Percentiles rank a stretch among this genome's conserved stretches.
Conservation (phyloP, 2,113 vertebrate genomes). For the Cervus canadensis region DNA sequence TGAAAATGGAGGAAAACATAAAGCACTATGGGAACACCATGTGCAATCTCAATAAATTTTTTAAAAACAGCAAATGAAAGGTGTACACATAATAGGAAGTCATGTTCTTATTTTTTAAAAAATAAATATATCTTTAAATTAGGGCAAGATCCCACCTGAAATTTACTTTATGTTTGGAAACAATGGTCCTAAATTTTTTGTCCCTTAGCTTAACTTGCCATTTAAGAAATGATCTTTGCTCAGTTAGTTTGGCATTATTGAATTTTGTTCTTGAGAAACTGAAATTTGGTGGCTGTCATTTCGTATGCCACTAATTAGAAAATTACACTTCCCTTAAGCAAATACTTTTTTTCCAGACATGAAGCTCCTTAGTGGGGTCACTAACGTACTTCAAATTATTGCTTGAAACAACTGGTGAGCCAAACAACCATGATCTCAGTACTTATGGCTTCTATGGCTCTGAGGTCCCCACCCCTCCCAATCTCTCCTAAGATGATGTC, state of each 20-base stretch:
- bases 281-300: not conserved
- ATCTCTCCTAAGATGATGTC: not conserved
- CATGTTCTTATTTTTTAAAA: not conserved
- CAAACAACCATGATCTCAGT: not conserved
- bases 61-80: not conserved
- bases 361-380: not conserved
- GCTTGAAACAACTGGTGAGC: not conserved
- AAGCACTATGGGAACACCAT: not conserved
- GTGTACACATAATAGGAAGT: not conserved
- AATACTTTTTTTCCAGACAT: not conserved
- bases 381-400: not conserved
- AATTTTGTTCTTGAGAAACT: slow-evolving; percentile 14
- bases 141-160: not conserved
- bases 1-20: not conserved
- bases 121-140: not conserved
- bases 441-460: not conserved
- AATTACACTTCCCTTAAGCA: not conserved
- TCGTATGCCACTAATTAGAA: not conserved
- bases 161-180: not conserved
- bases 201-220: slow-evolving; percentile 10
- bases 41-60: not conserved
- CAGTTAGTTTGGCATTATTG: not conserved
- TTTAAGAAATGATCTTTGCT: not conserved
- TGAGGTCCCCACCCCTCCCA: not conserved
- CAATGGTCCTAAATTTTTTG: not conserved